A percentile compares a stretch with the other conserved stretches of the same genome.
Conservation (phyloP, 2,888 invertebrate genomes). For the Linyphia triangularis region DNA sequence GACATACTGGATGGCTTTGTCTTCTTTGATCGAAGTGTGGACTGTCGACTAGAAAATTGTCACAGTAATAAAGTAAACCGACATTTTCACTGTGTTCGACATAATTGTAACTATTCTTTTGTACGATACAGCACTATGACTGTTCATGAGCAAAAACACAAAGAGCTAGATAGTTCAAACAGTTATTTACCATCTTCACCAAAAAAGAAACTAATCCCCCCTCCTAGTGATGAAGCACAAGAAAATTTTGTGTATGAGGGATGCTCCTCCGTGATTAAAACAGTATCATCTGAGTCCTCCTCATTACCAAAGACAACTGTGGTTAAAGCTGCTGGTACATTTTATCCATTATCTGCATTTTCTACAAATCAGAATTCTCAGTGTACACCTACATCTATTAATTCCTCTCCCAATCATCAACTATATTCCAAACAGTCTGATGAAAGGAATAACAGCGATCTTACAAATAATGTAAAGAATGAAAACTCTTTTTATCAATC, state of each 20-base stretch:
- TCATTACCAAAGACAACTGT: slow-evolving; percentile 80
- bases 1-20: slow-evolving; percentile 92
- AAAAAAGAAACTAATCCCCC: slow-evolving; percentile 64
- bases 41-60: slow-evolving; percentile 86
- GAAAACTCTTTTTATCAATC: slow-evolving; percentile 51
- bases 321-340: slow-evolving; percentile 95
- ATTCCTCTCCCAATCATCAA: slow-evolving; percentile 45
- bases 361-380: slow-evolving; percentile 75
- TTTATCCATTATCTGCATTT: slow-evolving; percentile 89
- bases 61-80: slow-evolving; percentile 86
- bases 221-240: slow-evolving; percentile 60
- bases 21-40: slow-evolving; percentile 87
- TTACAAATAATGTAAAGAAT: slow-evolving; percentile 38
- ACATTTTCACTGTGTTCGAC: slow-evolving; percentile 88
- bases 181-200: slow-evolving; percentile 59
- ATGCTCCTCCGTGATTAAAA: slow-evolving; percentile 62
- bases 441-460: slow-evolving; percentile 67
- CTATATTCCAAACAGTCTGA: slow-evolving; percentile 55
- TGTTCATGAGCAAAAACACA: slow-evolving; percentile 86
- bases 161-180: slow-evolving; percentile 76
- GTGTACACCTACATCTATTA: slow-evolving; percentile 25
- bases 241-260: slow-evolving; percentile 60
- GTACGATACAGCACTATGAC: slow-evolving; percentile 88
- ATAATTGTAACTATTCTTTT: slow-evolving; percentile 87
- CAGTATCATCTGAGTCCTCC: slow-evolving; percentile 60